A percentile compares a stretch with the other conserved stretches of the same genome.
These are phyloP conservation scores for Melospiza georgiana DNA, from an alignment of 2,113 vertebrate species.

Conservation along the genomic window DNA sequence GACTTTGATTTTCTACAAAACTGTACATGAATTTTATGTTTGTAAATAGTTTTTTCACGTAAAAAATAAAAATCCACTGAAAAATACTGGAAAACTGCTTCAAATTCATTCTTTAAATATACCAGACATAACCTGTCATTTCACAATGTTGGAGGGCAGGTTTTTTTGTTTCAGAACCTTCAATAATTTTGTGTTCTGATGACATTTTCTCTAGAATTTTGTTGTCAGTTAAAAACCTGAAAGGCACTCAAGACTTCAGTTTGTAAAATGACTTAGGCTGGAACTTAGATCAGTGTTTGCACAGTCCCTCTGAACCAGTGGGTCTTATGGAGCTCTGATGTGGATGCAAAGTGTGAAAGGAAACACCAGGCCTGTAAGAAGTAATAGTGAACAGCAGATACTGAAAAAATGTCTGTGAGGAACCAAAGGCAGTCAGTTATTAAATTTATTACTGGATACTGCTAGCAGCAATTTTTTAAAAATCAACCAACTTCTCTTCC, in stretches of 20 bases:
- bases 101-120: background rate
- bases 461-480: background rate
- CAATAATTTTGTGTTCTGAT: background rate
- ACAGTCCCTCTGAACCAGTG: background rate
- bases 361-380: background rate
- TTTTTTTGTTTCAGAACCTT: background rate
- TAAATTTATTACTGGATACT: slow-evolving; percentile 10
- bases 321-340: background rate
- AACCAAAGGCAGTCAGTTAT: slow-evolving; percentile 9
- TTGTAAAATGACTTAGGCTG: background rate
- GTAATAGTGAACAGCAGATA: slow-evolving; percentile 9
- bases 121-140: background rate
- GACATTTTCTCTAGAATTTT: background rate
- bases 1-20: background rate
- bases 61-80: background rate
- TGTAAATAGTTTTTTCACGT: background rate
- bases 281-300: background rate
- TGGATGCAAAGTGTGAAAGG: slow-evolving; percentile 50
- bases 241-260: background rate
- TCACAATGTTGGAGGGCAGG: background rate
- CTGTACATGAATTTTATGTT: background rate
- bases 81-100: background rate
- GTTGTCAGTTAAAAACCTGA: background rate
- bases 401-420: slow-evolving; percentile 15
- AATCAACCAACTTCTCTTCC: background rate